phyloP scores from a whole-genome alignment of 35 echinoderm and acorn worm species.

The Anneissia japonica region DNA sequence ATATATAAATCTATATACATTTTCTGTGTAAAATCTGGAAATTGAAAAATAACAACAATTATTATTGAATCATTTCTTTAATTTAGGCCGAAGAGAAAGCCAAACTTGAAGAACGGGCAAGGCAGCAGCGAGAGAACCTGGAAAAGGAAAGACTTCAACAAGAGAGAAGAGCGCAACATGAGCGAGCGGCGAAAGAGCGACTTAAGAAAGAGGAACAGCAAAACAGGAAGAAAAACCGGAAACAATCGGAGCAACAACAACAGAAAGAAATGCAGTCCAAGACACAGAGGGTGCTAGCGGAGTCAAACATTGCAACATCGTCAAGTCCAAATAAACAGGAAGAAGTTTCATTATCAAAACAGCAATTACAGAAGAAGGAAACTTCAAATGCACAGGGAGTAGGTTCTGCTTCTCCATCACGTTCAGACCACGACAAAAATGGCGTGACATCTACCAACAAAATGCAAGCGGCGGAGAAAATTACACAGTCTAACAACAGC shows the following conservation, averaged over 20 bases:
- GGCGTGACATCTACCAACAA: constrained; percentile 10
- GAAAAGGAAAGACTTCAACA: constrained; percentile 23
- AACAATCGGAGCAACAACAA: constrained; percentile 30
- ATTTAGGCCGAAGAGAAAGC: constrained; percentile 17
- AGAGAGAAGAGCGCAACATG: constrained; percentile 4
- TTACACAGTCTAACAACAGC: constrained; percentile 23
- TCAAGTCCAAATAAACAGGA: background rate
- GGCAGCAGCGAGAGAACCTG: constrained; percentile 8
- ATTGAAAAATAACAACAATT: too few species aligned
- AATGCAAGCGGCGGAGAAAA: background rate
- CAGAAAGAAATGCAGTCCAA: constrained; percentile 15
- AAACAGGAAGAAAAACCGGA: constrained; percentile 15
- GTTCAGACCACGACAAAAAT: constrained; percentile 19
- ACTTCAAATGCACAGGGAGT: background rate
- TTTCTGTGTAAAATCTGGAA: too few species aligned
- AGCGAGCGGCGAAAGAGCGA: constrained; percentile 5
- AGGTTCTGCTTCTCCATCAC: background rate
- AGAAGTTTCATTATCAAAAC: background rate
- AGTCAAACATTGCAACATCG: background rate
- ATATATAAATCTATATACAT: too few species aligned
- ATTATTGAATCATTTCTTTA: background rate
- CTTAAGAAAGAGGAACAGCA: constrained; percentile 23
- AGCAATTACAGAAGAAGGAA: constrained; percentile 15
- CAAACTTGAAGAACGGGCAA: constrained; percentile 16
- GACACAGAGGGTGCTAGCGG: background rate